Evolutionary conservation across 1,140 invertebrate genomes (phyloP), one percentile per base, ranked within the genome.

Genomic region (Drosophila ironensis): DNA sequence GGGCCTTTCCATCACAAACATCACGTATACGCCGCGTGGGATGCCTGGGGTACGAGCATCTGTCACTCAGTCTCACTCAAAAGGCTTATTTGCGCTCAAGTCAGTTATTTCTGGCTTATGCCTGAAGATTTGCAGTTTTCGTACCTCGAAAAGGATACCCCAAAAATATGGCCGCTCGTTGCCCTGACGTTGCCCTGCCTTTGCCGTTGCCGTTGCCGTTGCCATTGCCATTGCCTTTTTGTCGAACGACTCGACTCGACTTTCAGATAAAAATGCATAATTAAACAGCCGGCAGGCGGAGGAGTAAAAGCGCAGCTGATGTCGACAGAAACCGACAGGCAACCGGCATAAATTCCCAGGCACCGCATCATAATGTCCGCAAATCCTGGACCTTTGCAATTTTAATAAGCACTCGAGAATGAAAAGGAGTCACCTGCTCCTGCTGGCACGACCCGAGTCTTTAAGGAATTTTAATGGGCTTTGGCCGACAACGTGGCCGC

Each of bases 401-500:
- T 86, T 86, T 86, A 86, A 86, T 86, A 86, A 86, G 81, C 74
- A 80, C 81, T 86, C 80, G 81, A 86, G 77, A 86, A 84, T 84
- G 78, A 84, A 84, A 86, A 84, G 78, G 80, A 86, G 78, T 74
- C 80, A 47, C 48, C 40, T 42, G 63, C 28, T 5, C 4, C 11
- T 2, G 27, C 30, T 12, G 33, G 5, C 14, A 16, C 37, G 61
- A 27, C 46, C 14, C 8, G 17, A 68, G 80, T 86, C 80, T 86
- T 86, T 80, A 86, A 86, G 80, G 71, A 87, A 86, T 86, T 86
- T 86, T 80, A 86, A 86, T 86, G 80, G 81, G 54, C 75, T 73
- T 77, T 68, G 41, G 66, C 25, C 22, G 46, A 53, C 41, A 41
- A 17, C 54, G 40, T 57, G 54, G 64, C 80, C 80, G 81, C 71